These are phyloP conservation scores for Aradophagus sp. DNA, from an alignment of 1,140 invertebrate species.

Conservation along the genomic window DNA sequence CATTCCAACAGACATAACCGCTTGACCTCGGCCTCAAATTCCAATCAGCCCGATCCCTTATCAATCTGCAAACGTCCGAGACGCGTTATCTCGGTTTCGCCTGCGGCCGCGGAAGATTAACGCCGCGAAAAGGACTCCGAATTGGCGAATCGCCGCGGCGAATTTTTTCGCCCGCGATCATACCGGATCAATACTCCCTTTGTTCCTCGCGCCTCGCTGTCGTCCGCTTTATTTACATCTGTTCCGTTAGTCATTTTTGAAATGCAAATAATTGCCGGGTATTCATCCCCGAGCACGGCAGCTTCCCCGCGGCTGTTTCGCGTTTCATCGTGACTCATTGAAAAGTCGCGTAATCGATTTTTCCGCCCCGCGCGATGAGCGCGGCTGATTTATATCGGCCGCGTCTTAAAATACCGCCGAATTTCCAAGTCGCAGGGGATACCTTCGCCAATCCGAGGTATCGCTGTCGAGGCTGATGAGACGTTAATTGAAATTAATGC, in stretches of 20 bases:
- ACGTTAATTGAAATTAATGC: conserved; percentile 17
- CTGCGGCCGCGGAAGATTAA: conserved; percentile 29
- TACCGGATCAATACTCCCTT: conserved; percentile 16
- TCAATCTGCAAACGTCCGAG: conserved; percentile 35
- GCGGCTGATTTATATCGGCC: too few species aligned
- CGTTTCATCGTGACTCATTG: too few species aligned
- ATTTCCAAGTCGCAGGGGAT: background rate
- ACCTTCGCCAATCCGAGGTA: background rate
- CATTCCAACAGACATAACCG: conserved; percentile 48
- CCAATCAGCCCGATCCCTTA: conserved; percentile 40
- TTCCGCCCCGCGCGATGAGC: too few species aligned
- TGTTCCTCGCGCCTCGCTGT: background rate
- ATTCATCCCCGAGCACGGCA: background rate
- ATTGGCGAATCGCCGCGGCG: background rate
- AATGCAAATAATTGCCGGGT: conserved; percentile 1
- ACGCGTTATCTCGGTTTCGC: conserved; percentile 36
- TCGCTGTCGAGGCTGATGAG: conserved; percentile 9
- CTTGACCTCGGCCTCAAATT: conserved; percentile 51
- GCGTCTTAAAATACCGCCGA: background rate
- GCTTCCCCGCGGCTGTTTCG: too few species aligned
- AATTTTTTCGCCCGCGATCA: conserved; percentile 10
- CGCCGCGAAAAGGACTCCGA: conserved; percentile 28
- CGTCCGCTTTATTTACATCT: conserved; percentile 7
- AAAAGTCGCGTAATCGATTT: too few species aligned
- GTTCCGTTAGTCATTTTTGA: conserved; percentile 1